Conservation (phyloP, 2,797 vertebrate genomes). For the Hapalemur alaotrensis region DNA sequence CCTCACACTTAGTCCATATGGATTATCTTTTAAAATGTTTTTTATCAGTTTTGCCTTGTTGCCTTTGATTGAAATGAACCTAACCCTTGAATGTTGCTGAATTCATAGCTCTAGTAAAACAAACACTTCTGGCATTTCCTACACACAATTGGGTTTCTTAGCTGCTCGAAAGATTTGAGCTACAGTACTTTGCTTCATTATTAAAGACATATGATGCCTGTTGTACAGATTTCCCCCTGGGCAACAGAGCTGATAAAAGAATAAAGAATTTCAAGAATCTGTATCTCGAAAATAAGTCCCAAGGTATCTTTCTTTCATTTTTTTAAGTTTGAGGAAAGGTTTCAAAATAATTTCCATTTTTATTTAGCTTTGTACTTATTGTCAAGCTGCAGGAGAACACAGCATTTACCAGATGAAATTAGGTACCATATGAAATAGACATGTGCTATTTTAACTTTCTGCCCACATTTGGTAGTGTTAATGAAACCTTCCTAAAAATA, state of each 20-base stretch:
- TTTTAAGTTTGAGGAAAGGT: conserved; percentile 48
- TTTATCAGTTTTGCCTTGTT: conserved; percentile 52
- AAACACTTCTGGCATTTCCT: conserved; percentile 75
- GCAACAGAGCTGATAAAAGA: conserved; percentile 75
- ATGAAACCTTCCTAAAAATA: conserved; percentile 24
- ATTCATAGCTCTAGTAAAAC: conserved; percentile 74
- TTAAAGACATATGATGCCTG: conserved; percentile 77
- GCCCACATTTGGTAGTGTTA: not conserved
- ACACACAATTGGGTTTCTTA: conserved; percentile 69
- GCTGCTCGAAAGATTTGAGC: conserved; percentile 60
- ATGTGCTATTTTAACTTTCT: conserved; percentile 18
- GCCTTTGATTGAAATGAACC: conserved; percentile 62
- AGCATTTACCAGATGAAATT: conserved; percentile 50
- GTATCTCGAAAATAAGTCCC: conserved; percentile 75
- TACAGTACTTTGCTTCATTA: conserved; percentile 78
- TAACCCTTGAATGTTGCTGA: conserved; percentile 66
- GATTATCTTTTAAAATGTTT: conserved; percentile 42
- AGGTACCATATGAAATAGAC: conserved; percentile 22
- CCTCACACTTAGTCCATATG: conserved; percentile 36
- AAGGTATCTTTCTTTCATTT: conserved; percentile 64
- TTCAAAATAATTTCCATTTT: conserved; percentile 73
- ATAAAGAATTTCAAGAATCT: conserved; percentile 73
- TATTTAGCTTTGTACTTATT: conserved; percentile 59
- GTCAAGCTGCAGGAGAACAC: not conserved
- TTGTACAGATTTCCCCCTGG: conserved; percentile 73